Conservation (phyloP, 2,113 vertebrate genomes). For the Chlamydotis undulata region DNA sequence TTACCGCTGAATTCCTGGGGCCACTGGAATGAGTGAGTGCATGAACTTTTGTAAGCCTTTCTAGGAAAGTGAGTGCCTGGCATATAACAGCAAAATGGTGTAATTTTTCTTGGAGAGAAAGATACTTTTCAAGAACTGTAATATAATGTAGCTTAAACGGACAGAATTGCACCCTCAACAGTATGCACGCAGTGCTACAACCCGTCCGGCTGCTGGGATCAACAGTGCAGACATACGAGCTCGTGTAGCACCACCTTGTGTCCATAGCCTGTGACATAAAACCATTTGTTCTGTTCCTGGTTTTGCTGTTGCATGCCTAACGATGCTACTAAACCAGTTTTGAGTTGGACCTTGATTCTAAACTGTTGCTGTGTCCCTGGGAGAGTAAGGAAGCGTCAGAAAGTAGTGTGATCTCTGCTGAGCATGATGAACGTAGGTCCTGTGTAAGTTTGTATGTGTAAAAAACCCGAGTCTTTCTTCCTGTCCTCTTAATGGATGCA, state of each 20-base stretch:
- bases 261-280: conserved; percentile 29
- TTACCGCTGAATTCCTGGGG: background rate
- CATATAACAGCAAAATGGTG: background rate
- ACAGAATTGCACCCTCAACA: background rate
- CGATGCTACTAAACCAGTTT: background rate
- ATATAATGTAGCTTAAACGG: background rate
- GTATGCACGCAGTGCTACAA: background rate
- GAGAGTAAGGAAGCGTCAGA: background rate
- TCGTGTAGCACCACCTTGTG: conserved; percentile 67
- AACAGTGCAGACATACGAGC: background rate
- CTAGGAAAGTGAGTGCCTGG: background rate
- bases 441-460: background rate
- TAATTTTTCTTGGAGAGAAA: background rate
- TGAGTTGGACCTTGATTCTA: background rate
- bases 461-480: background rate
- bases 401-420: background rate
- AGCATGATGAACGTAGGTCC: conserved; percentile 3
- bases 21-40: background rate
- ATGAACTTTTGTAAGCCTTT: background rate
- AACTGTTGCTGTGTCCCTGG: background rate
- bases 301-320: conserved; percentile 30
- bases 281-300: background rate
- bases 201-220: background rate
- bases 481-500: background rate
- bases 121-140: background rate